Conservation (phyloP, 2,888 invertebrate genomes). For the Colostygia pectinataria region DNA sequence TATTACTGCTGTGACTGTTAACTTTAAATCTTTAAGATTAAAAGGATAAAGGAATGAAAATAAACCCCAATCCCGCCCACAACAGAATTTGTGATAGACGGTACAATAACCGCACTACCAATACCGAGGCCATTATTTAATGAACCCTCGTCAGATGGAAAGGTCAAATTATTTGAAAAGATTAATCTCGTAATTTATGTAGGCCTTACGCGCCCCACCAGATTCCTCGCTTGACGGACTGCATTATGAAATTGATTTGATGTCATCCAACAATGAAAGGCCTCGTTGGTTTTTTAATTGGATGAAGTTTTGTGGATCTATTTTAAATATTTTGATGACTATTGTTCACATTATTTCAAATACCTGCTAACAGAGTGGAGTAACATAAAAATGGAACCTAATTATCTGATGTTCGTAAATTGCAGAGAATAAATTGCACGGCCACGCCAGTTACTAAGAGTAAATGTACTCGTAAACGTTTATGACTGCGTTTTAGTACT, state of each 20-base stretch:
- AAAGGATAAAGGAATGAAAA: slow-evolving; percentile 41
- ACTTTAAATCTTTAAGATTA: slow-evolving; percentile 32
- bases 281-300: slow-evolving; percentile 31
- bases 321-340: slow-evolving; percentile 48
- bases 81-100: slow-evolving; percentile 77
- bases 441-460: slow-evolving; percentile 64
- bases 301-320: slow-evolving; percentile 31
- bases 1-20: slow-evolving; percentile 5
- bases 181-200: slow-evolving; percentile 82
- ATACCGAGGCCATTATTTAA: slow-evolving; percentile 80
- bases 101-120: slow-evolving; percentile 78
- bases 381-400: slow-evolving; percentile 39
- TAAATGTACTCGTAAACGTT: slow-evolving; percentile 81
- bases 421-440: slow-evolving; percentile 62
- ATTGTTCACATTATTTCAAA: slow-evolving; percentile 31
- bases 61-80: slow-evolving; percentile 59
- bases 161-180: slow-evolving; percentile 83
- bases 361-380: neutral
- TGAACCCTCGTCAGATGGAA: slow-evolving; percentile 82
- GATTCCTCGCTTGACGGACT: slow-evolving; percentile 69
- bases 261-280: slow-evolving; percentile 44
- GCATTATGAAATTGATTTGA: slow-evolving; percentile 67
- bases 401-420: slow-evolving; percentile 47
- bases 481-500: slow-evolving; percentile 70
- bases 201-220: slow-evolving; percentile 69